These are phyloP conservation scores for Sarcophaga bullata DNA, from an alignment of 1,140 invertebrate species.

Conservation along the genomic window DNA sequence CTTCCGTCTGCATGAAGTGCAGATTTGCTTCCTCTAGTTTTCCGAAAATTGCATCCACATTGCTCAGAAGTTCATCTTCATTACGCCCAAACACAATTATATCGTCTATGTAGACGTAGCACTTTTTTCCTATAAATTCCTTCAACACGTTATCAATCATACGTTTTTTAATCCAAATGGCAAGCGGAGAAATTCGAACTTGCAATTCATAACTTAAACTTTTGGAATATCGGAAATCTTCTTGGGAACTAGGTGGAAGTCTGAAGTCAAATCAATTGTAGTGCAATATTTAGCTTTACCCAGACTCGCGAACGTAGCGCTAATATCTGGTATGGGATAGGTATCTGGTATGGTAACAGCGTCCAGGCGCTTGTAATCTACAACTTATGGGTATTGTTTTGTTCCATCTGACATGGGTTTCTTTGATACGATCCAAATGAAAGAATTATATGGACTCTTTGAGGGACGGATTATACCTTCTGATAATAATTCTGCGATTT, in stretches of 20 bases:
- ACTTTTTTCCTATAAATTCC: conserved; percentile 15
- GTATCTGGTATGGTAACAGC: background rate
- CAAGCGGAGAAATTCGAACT: conserved; percentile 44
- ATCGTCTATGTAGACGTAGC: conserved; percentile 21
- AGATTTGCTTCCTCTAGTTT: background rate
- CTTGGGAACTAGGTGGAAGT: conserved; percentile 66
- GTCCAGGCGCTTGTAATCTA: background rate
- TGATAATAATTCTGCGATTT: conserved; percentile 24
- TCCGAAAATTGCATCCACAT: background rate
- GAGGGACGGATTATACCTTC: conserved; percentile 35
- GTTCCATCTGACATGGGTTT: conserved; percentile 19
- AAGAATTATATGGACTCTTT: too few relatives aligned
- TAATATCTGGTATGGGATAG: background rate
- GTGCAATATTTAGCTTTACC: too few relatives aligned
- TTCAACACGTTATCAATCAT: conserved; percentile 22
- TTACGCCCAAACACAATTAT: background rate
- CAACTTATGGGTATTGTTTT: conserved; percentile 33
- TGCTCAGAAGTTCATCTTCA: conserved; percentile 10
- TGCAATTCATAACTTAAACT: background rate
- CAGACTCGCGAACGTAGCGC: conserved; percentile 62
- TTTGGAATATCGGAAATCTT: conserved; percentile 48
- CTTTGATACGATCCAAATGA: too few relatives aligned
- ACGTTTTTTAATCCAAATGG: conserved; percentile 64
- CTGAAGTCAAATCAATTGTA: conserved; percentile 67
- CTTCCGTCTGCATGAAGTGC: conserved; percentile 11